Percentiles rank a stretch among this genome's conserved stretches.
Evolutionary conservation across 2,797 vertebrate species (phyloP).

Genomic region (Gambusia yucatana): DNA sequence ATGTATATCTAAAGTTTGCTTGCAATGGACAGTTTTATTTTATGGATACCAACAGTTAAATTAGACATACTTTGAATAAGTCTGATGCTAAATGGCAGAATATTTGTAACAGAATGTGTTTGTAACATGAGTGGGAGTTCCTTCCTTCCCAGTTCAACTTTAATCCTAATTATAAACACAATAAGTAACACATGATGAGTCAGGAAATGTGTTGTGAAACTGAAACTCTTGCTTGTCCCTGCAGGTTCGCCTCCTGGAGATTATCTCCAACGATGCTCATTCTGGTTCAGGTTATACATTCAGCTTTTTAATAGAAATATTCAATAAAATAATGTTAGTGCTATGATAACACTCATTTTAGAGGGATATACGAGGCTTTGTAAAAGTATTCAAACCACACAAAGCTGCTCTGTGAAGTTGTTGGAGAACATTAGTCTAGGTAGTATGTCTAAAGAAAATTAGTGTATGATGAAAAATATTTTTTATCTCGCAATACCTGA

Average conservation of each 20-base stretch:
- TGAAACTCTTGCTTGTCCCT: conserved; percentile 22
- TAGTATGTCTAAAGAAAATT: background rate
- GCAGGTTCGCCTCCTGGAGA: conserved; percentile 6
- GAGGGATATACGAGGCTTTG: background rate
- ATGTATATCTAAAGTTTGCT: background rate
- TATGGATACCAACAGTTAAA: background rate
- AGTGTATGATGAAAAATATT: background rate
- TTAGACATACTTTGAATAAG: background rate
- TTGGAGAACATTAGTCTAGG: background rate
- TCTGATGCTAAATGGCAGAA: background rate
- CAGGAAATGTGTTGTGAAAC: conserved; percentile 41
- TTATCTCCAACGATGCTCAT: background rate
- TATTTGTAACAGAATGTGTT: background rate
- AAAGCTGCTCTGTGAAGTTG: no score
- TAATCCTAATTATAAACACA: conserved; percentile 29
- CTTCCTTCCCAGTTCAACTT: background rate
- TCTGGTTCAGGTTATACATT: background rate
- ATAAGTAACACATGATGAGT: background rate
- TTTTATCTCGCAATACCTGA: background rate
- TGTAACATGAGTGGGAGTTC: conserved; percentile 5
- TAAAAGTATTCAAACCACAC: background rate
- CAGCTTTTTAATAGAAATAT: background rate
- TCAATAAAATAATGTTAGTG: background rate
- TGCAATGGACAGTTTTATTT: background rate
- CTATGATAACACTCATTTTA: background rate